Evolutionary conservation across 1,140 invertebrate species (phyloP).

Genomic region (Macrosteles quadrilineatus): DNA sequence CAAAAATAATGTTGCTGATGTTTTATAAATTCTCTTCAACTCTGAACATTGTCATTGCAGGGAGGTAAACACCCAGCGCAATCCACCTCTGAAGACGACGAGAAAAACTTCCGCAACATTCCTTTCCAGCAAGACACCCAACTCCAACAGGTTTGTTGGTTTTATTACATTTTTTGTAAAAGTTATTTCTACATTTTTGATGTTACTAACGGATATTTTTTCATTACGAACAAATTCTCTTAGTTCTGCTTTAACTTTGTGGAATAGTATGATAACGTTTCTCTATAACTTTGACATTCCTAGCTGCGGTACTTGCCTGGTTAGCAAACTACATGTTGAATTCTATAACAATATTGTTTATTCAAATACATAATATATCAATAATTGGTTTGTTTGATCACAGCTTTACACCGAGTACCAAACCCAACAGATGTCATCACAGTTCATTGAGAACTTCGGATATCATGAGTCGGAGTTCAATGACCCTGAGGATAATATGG

Average conservation of each 20-base stretch:
- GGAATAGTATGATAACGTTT: too few species aligned
- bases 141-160: slow-evolving; percentile 56
- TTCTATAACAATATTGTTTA: too few species aligned
- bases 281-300: too few species aligned
- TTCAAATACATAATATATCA: too few species aligned
- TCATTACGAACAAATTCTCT: not conserved
- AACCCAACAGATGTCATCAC: slow-evolving; percentile 61
- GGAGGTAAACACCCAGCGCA: slow-evolving; percentile 50
- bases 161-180: not conserved
- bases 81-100: slow-evolving; percentile 57
- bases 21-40: too few species aligned
- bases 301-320: too few species aligned
- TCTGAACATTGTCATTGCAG: too few species aligned
- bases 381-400: slow-evolving; percentile 32
- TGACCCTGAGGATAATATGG: slow-evolving; percentile 62
- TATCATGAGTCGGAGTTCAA: slow-evolving; percentile 68
- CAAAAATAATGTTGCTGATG: too few species aligned
- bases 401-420: slow-evolving; percentile 63
- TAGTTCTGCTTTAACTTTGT: not conserved
- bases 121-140: slow-evolving; percentile 58
- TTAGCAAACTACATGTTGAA: too few species aligned
- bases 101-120: slow-evolving; percentile 56
- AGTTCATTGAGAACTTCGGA: slow-evolving; percentile 64
- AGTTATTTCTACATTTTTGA: slow-evolving; percentile 13
- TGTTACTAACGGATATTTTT: not conserved